Base-by-base conservation (phyloP, 2,888 invertebrate species). In the Thereva nobilitata region DNA sequence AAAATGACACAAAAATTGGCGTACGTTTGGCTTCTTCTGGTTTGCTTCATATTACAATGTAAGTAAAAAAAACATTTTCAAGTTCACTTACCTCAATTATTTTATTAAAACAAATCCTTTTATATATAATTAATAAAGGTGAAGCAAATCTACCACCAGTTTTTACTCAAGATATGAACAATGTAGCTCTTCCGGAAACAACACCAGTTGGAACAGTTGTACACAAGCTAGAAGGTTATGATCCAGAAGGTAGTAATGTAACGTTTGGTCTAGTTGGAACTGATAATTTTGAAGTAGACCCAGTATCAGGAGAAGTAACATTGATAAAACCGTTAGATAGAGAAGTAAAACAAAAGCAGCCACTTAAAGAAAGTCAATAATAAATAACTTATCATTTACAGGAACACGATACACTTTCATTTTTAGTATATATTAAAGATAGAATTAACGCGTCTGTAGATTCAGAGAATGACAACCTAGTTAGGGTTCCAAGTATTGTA, bases 401-500 rank as follows among this genome's bases (percentile, higher is more conserved):
- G 92, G 86, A 86, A 71, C 89, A 90, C 75, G 90, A 91, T 73
- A 89, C 91, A 10, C 83, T 94, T 72, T 86, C 89, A 73, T 90
- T 94, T 79, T 83, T 88, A 71, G 92, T 95, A 23, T 91, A 91
- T 1, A 86, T 94, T 70, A 89, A 92, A 80, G 93, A 93, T 76
- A 86, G 86, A 71, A 88, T 89, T 3, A 83, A 84, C 53, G 82
- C 80, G 9, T 81, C 82, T 68, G 82, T 82, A 35, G 83, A 84
- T 70, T 86, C 86, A 8, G 85, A 84, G 9, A 86, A 85, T 64
- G 84, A 89, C 72, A 93, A 92, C 79, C 81, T 91, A 68, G 89
- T 91, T 9, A 85, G 87, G 72, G 87, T 89, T 6, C 89, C 91
- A 4, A 89, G 93, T 52, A 90, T 89, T 40, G 90, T 94, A 68